Conservation (phyloP, 2,113 vertebrate species). For the Macroglossus sobrinus region DNA sequence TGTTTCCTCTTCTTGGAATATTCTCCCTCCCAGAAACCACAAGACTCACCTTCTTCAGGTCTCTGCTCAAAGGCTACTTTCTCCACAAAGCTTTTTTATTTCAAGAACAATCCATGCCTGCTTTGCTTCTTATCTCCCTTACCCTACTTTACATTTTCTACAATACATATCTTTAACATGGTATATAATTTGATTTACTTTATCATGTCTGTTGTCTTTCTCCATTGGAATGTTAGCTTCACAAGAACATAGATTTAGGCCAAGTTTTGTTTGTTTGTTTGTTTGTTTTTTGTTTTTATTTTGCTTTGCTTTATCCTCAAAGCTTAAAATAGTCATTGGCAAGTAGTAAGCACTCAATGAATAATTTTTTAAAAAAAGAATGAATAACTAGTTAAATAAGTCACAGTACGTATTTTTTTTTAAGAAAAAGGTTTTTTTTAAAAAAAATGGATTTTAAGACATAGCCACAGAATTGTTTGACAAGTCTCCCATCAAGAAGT, state of each 20-base stretch:
- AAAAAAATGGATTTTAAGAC: not conserved
- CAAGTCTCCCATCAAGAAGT: not conserved
- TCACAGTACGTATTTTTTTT: not conserved
- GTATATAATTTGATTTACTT: not conserved
- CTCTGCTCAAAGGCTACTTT: not conserved
- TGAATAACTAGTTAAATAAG: not conserved
- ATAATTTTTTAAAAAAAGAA: not conserved
- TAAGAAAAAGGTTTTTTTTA: not conserved
- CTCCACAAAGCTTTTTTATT: not conserved
- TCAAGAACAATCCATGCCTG: not conserved
- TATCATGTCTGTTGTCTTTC: not conserved
- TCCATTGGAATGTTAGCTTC: not conserved
- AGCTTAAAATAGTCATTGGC: not conserved
- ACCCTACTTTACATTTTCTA: not conserved
- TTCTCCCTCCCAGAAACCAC: not conserved
- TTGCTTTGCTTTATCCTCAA: not conserved
- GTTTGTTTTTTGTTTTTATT: not conserved
- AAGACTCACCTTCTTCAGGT: not conserved
- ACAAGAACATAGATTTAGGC: not conserved
- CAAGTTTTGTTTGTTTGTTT: not conserved
- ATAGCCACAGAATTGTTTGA: not conserved
- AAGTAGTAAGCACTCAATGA: not conserved
- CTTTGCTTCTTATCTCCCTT: not conserved
- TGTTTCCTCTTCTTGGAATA: not conserved
- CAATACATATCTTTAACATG: not conserved